Conservation (phyloP, 2,113 vertebrate genomes). For the Petaurus breviceps region DNA sequence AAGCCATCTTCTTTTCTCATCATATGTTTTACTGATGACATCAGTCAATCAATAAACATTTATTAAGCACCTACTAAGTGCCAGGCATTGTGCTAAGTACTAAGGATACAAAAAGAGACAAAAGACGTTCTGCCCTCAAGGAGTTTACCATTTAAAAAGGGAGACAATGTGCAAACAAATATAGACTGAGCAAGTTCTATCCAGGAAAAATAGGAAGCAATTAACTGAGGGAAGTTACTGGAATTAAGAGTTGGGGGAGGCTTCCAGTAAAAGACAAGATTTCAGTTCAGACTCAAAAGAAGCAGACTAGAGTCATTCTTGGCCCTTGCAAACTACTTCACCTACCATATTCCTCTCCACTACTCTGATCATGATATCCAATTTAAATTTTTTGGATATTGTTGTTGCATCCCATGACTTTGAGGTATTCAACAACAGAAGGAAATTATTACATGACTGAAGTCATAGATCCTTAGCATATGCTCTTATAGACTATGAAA, state of each 20-base stretch:
- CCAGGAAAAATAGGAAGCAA: not conserved
- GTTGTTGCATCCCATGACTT: not conserved
- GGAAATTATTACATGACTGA: slow-evolving; percentile 5
- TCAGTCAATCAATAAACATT: not conserved
- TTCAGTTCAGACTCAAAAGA: not conserved
- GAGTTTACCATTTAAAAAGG: not conserved
- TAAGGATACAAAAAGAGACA: too few relatives aligned
- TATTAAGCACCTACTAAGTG: not conserved
- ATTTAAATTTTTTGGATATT: not conserved
- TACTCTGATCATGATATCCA: not conserved
- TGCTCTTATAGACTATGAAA: not conserved
- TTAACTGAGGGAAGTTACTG: not conserved
- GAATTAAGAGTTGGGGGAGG: not conserved
- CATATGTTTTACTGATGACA: not conserved
- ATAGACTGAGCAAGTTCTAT: not conserved
- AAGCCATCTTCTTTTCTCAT: not conserved
- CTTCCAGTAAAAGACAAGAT: not conserved
- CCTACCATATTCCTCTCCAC: not conserved
- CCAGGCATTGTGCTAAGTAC: not conserved
- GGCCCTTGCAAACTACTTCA: not conserved
- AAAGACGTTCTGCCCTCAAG: too few relatives aligned
- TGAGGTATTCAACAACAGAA: not conserved
- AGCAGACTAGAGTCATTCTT: not conserved
- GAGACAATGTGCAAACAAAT: not conserved
- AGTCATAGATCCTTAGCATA: not conserved